Conservation (phyloP, 2,113 vertebrate genomes). For the Ceyx melanurus region DNA sequence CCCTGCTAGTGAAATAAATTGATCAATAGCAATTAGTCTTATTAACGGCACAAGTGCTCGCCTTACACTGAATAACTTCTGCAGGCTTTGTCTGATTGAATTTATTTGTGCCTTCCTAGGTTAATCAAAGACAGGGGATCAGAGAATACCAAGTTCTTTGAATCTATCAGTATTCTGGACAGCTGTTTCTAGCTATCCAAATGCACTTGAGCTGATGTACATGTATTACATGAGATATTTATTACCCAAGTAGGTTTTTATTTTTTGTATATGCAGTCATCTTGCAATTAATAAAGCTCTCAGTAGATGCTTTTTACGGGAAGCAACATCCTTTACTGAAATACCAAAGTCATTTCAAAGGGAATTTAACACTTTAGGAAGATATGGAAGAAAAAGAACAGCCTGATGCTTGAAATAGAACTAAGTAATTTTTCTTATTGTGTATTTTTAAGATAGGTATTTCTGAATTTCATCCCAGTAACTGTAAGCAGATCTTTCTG, state of each 20-base stretch:
- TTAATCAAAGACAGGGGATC: conserved; percentile 9
- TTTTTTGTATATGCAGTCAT: neutral
- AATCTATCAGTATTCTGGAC: neutral
- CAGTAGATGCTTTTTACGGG: neutral
- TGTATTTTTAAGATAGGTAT: neutral
- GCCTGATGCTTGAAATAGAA: neutral
- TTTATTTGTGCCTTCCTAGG: conserved; percentile 32
- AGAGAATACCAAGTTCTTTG: conserved; percentile 9
- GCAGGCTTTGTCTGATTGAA: conserved; percentile 28
- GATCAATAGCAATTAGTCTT: conserved; percentile 35
- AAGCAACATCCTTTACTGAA: neutral
- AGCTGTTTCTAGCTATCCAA: neutral
- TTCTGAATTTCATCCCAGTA: neutral
- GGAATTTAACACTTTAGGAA: neutral
- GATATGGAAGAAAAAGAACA: neutral
- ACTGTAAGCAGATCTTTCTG: neutral
- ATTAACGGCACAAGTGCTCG: neutral
- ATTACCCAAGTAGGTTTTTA: neutral
- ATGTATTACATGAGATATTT: neutral
- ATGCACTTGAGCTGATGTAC: neutral
- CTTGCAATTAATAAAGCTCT: conserved; percentile 20
- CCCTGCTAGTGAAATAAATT: neutral
- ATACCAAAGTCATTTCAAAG: neutral
- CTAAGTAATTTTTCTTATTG: neutral
- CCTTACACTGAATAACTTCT: neutral